phyloP scores from a whole-genome alignment of 2,113 vertebrate species.

The Petaurus breviceps region DNA sequence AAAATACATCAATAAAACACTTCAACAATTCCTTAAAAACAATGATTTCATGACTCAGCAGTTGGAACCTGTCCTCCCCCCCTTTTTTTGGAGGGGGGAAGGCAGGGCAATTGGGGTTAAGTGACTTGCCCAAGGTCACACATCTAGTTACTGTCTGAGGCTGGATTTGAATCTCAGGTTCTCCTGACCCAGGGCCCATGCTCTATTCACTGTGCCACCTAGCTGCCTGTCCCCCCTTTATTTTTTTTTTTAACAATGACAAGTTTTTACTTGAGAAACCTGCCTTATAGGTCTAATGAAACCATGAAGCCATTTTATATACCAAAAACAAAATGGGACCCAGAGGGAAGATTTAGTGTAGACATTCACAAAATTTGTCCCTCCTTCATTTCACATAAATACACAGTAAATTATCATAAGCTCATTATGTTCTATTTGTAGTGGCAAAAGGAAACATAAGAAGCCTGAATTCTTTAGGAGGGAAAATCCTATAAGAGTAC shows the following conservation, averaged over 20 bases:
- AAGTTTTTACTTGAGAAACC: background rate
- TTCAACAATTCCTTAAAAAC: background rate
- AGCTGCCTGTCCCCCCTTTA: no score
- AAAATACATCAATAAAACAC: background rate
- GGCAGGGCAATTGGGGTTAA: no score
- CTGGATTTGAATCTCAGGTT: no score
- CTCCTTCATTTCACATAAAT: slow-evolving; percentile 48
- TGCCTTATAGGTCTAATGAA: background rate
- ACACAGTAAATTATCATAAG: slow-evolving; percentile 34
- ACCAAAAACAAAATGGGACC: slow-evolving; percentile 39
- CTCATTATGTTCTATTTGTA: slow-evolving; percentile 68
- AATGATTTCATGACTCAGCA: background rate
- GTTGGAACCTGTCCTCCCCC: background rate
- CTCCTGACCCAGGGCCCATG: no score
- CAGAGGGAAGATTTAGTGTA: slow-evolving; percentile 38
- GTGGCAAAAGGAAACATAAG: slow-evolving; percentile 70
- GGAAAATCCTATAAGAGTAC: slow-evolving; percentile 62
- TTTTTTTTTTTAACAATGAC: background rate
- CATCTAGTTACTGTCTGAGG: no score
- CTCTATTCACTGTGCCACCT: no score
- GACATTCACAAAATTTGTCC: background rate
- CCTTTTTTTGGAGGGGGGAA: no score
- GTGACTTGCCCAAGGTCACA: no score
- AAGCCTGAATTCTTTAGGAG: slow-evolving; percentile 67
- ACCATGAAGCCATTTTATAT: slow-evolving; percentile 16